Evolutionary conservation across 2,113 vertebrate genomes (phyloP), one percentile per base, ranked within the genome.

Genomic region (Pomatostomus ruficeps): DNA sequence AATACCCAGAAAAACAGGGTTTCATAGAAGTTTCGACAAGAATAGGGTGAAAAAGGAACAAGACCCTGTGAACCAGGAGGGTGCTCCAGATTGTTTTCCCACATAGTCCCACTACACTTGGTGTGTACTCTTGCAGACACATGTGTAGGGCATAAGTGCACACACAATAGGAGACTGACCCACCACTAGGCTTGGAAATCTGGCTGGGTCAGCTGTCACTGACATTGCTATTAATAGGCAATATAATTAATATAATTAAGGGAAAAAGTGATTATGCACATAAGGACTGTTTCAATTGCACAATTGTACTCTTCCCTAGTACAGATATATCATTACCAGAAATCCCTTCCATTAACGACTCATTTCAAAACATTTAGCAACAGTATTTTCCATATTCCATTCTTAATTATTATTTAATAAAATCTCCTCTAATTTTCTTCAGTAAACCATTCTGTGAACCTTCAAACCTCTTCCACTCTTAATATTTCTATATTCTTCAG

Each of bases 81-180:
- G 6, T 31, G 48, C 24, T 63, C 20, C 26, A 19, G 24, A 28
- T 8, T 31, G 8, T 51, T 43, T 78, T 46, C 75, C 4, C 17
- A 12, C 1, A 1, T 17, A 19, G 7, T 33, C 15, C 43, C 17
- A 12, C 40, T 20, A 46, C 12, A 7, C 4, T n/a, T 62, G n/a
- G 15, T 10, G 6, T 0, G 0, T 22, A 17, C 6, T 46, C 8
- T 17, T 24, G 15, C 8, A 35, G 21, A 35, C 10, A 15, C 9
- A 6, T 6, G 14, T 5, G 2, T 7, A 48, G 16, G 42, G 15
- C 13, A 7, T 21, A 72, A 26, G 3, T 29, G 18, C 20, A 14
- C 29, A 36, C 45, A 49, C 12, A 45, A 35, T 6, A 20, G 61
- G 22, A 62, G 14, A 16, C 7, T 70, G 24, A 17, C 42, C 49